Conservation (phyloP, 1,140 invertebrate genomes). For the Drosophila parvula region DNA sequence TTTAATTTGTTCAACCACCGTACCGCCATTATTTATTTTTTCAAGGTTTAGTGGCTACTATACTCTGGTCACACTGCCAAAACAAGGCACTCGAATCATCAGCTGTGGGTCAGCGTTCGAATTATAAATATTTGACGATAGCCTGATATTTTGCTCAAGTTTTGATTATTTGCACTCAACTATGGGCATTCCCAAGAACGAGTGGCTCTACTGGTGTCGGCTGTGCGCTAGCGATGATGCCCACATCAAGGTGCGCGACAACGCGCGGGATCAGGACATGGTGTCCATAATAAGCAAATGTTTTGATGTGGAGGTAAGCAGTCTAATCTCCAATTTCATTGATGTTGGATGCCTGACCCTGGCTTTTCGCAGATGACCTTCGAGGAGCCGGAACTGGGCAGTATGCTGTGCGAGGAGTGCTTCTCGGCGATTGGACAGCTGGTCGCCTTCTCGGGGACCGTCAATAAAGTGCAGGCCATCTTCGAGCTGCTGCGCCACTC, state of each 20-base stretch:
- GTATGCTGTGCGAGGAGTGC: conserved; percentile 56
- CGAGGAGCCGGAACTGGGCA: conserved; percentile 58
- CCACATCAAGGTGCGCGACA: conserved; percentile 26
- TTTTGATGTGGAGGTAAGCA: conserved; percentile 64
- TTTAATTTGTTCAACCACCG: too few relatives aligned
- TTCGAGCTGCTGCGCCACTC: conserved; percentile 61
- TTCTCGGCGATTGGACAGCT: conserved; percentile 33
- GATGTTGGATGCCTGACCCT: background rate
- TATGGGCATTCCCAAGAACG: conserved; percentile 15
- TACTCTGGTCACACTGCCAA: conserved; percentile 1
- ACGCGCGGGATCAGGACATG: conserved; percentile 29
- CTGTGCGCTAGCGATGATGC: conserved; percentile 53
- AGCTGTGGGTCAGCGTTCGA: background rate
- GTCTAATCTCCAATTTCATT: background rate
- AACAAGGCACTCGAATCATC: background rate
- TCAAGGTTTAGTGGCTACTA: background rate
- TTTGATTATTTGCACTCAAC: background rate
- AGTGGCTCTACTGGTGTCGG: conserved; percentile 63
- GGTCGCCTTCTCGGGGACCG: conserved; percentile 36
- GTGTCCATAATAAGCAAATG: conserved; percentile 56
- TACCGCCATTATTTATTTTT: too few relatives aligned
- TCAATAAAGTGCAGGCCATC: conserved; percentile 69
- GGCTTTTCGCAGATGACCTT: conserved; percentile 36
- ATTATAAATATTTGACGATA: background rate
- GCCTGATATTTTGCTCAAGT: background rate